Percentiles rank a stretch among this genome's conserved stretches.
These are phyloP conservation scores for Malurus elegans DNA, from an alignment of 2,113 vertebrate species.

Conservation along the genomic window DNA sequence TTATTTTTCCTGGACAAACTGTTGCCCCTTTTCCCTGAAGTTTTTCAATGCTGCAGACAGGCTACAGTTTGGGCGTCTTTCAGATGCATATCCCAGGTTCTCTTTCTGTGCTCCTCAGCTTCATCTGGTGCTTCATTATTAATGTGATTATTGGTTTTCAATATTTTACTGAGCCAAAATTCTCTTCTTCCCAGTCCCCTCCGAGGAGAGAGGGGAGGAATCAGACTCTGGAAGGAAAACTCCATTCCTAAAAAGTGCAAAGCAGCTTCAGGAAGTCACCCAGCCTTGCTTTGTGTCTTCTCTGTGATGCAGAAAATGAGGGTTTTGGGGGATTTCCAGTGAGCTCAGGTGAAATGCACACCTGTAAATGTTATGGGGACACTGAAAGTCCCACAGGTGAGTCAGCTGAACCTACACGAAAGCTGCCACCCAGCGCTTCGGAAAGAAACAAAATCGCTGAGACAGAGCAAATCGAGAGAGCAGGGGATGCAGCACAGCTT, in stretches of 20 bases:
- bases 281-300: background rate
- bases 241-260: background rate
- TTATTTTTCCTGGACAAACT: background rate
- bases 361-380: background rate
- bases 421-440: background rate
- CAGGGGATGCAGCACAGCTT: background rate
- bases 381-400: accelerated
- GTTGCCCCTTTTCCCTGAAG: background rate
- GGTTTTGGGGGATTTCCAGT: background rate
- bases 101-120: background rate
- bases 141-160: background rate
- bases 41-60: background rate
- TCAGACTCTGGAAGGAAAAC: background rate
- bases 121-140: background rate
- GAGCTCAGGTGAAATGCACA: background rate
- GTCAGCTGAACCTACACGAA: background rate
- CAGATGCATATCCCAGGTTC: background rate
- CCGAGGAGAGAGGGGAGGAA: background rate
- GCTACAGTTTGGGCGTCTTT: background rate
- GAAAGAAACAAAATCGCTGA: background rate
- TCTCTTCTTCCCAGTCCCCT: too few relatives aligned
- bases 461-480: background rate
- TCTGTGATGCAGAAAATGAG: background rate
- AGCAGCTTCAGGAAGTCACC: background rate
- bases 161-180: too few relatives aligned